Percentiles rank a stretch among this genome's conserved stretches.
phyloP scores from a whole-genome alignment of 23 tunicate genomes.

The Oikopleura albicans region DNA sequence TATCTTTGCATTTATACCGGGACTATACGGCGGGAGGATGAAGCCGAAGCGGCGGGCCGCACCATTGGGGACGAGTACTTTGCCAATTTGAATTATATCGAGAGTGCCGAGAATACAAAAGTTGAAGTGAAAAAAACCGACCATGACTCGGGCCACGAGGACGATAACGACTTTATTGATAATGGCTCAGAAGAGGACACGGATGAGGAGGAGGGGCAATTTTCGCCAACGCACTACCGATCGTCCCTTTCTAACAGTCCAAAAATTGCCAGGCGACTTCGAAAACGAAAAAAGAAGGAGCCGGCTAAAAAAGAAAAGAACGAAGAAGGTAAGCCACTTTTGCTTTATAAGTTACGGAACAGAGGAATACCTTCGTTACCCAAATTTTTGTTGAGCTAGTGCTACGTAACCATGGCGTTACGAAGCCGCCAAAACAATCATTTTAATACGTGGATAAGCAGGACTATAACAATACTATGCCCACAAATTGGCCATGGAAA shows the following conservation, averaged over 20 bases:
- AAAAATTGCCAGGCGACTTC: neutral
- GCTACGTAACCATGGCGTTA: too few relatives aligned
- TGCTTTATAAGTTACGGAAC: too few relatives aligned
- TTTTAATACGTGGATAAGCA: too few relatives aligned
- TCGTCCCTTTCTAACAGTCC: neutral
- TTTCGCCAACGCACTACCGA: neutral
- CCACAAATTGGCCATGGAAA: too few relatives aligned
- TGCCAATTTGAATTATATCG: slow-evolving; percentile 83
- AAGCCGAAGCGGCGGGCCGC: neutral
- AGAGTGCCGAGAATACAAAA: slow-evolving; percentile 18
- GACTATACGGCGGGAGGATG: slow-evolving; percentile 5
- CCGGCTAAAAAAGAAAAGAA: neutral
- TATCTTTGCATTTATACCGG: slow-evolving; percentile 92
- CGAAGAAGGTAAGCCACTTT: neutral
- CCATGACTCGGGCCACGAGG: neutral
- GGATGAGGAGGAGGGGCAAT: neutral
- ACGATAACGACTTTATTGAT: neutral
- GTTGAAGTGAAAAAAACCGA: neutral
- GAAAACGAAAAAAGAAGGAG: slow-evolving; percentile 15
- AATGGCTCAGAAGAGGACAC: neutral
- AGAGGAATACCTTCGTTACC: too few relatives aligned
- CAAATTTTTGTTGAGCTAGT: too few relatives aligned
- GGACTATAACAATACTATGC: too few relatives aligned
- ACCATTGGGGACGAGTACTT: slow-evolving; percentile 71
- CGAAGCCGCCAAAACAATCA: too few relatives aligned